Evolutionary conservation across 2,797 vertebrate genomes (phyloP).

Genomic region (Halcyon badia): DNA sequence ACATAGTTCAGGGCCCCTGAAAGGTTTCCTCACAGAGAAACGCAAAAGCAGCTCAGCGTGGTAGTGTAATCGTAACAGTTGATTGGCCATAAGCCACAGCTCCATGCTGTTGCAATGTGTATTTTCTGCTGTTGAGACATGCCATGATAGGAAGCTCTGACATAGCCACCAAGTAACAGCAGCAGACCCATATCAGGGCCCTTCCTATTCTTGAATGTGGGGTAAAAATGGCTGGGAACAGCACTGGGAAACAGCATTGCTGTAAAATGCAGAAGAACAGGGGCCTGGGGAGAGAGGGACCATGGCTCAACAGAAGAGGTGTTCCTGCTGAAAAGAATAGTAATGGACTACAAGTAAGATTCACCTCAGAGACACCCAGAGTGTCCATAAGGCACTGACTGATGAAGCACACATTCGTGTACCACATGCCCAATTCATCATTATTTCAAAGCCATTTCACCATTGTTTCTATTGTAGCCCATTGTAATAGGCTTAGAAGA

Average conservation of each 20-base stretch:
- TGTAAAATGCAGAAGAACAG: background rate
- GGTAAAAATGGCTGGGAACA: background rate
- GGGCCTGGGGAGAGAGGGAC: background rate
- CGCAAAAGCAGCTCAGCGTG: background rate
- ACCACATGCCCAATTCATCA: conserved; percentile 42
- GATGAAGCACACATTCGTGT: background rate
- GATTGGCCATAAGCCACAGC: conserved; percentile 58
- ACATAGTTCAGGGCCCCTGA: background rate
- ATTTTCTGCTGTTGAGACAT: conserved; percentile 62
- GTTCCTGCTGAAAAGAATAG: background rate
- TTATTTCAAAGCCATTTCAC: conserved; percentile 59
- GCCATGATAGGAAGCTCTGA: conserved; percentile 45
- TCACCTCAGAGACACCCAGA: background rate
- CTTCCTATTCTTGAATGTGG: background rate
- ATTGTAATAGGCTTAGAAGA: conserved; percentile 36
- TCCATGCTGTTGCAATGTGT: conserved; percentile 43
- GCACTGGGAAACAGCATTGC: background rate
- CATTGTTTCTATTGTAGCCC: conserved; percentile 42
- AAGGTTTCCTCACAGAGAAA: conserved; percentile 46
- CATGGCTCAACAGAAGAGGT: background rate
- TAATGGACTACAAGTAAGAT: background rate
- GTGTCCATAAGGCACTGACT: background rate
- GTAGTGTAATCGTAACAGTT: conserved; percentile 24
- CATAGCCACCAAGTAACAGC: conserved; percentile 40
- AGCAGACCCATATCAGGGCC: background rate